Evolutionary conservation across 1,140 invertebrate species (phyloP).

Genomic region (Teleogryllus occipitalis): DNA sequence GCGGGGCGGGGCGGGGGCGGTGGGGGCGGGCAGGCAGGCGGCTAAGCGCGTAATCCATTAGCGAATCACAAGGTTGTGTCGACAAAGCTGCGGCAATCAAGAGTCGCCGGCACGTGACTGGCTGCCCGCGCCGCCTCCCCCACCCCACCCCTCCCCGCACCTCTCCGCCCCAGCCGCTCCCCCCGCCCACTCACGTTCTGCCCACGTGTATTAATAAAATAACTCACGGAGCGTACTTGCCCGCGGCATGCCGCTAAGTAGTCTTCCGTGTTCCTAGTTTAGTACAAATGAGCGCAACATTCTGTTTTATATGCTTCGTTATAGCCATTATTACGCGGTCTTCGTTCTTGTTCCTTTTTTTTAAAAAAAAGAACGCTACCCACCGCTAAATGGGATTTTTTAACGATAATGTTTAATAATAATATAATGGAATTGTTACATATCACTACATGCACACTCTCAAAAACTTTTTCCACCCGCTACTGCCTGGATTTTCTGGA

Average conservation of each 20-base stretch:
- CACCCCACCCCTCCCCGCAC: too few relatives aligned
- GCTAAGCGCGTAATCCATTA: constrained; percentile 3
- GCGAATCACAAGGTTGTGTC: neutral
- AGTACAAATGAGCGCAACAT: constrained; percentile 1
- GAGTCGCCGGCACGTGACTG: neutral
- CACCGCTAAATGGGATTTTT: neutral
- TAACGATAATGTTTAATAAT: constrained; percentile 6
- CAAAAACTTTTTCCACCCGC: too few relatives aligned
- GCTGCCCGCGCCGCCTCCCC: too few relatives aligned
- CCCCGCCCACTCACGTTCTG: neutral
- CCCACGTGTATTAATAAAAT: neutral
- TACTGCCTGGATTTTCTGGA: too few relatives aligned
- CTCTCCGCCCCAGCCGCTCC: too few relatives aligned
- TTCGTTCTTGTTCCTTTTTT: neutral
- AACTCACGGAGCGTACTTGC: neutral
- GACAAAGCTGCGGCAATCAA: constrained; percentile 3
- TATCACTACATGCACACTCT: neutral
- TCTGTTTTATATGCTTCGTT: neutral
- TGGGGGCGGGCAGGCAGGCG: too few relatives aligned
- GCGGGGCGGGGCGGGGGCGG: too few relatives aligned
- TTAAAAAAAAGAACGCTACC: neutral
- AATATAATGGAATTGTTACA: constrained; percentile 6
- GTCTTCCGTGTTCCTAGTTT: constrained; percentile 1
- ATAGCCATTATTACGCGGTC: neutral
- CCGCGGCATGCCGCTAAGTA: neutral